These are phyloP conservation scores for Lasiurus borealis DNA, from an alignment of 2,113 vertebrate species.

Conservation along the genomic window DNA sequence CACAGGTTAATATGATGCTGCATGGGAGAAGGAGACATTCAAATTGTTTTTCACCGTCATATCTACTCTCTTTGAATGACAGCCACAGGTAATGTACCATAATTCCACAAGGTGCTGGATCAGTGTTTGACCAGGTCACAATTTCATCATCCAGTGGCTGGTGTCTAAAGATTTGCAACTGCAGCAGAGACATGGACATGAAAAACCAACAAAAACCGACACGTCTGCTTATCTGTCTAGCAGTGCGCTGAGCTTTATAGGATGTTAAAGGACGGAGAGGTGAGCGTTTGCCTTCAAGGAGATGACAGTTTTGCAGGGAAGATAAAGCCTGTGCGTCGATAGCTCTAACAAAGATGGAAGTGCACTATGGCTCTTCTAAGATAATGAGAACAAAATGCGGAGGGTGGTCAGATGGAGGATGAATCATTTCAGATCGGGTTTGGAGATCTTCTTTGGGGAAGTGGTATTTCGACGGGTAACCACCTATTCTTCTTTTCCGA, in stretches of 20 bases:
- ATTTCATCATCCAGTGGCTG: conserved; percentile 65
- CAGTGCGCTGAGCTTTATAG: neutral
- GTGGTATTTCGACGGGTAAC: neutral
- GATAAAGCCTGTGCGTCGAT: neutral
- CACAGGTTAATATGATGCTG: neutral
- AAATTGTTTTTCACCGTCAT: conserved; percentile 48
- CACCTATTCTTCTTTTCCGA: conserved; percentile 1
- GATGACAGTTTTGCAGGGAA: neutral
- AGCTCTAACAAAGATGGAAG: neutral
- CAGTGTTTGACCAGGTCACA: conserved; percentile 56
- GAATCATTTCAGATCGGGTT: neutral
- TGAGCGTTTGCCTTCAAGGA: neutral
- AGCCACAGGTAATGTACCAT: conserved; percentile 11
- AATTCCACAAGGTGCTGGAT: conserved; percentile 68
- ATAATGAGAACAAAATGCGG: neutral
- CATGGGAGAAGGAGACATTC: neutral
- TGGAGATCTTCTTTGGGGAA: neutral
- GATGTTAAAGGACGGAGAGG: neutral
- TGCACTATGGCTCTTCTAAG: neutral
- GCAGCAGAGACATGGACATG: conserved; percentile 69
- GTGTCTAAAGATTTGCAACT: conserved; percentile 67
- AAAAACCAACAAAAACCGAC: neutral
- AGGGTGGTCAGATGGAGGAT: neutral
- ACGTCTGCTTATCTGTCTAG: neutral
- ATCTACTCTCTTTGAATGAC: neutral